Base-by-base conservation (phyloP, 2,797 vertebrate genomes). In the Alca torda region DNA sequence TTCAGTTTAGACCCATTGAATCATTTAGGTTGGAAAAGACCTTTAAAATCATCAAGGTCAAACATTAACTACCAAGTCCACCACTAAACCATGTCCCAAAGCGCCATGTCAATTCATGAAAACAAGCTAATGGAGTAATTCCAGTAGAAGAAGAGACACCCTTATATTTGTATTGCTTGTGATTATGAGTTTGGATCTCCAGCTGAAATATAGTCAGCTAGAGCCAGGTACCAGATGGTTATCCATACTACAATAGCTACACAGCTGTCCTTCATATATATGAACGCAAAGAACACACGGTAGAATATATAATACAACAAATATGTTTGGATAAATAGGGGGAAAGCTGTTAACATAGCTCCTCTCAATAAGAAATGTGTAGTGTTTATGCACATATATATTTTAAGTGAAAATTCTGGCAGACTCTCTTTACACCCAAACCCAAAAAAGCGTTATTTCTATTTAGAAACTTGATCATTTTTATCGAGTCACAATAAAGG, bases 101-200 rank as follows among this genome's bases (percentile, higher is more conserved):
- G 18, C 5, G 2, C 19, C 59, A 72, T 0, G 0, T 15, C 54
- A 56, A 10, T 41, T 94, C 67, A 83, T 45, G 69, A 70, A 90
- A 94, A 73, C 57, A 81, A 95, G 94, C 73, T 96, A 70, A 54
- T 54, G 75, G 83, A 93, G 67, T 83, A 83, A 97, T 97, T 97
- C 81, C 84, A 89, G 60, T 50, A 95, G 89, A 97, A 95, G 97
- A 97, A 96, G 89, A 98, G 70, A 97, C 70, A 97, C 39, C 67
- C 83, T 86, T 95, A 46, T 95, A 96, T 97, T 97, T 95, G 87
- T 92, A 95, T 96, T 93, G 84, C 87, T 96, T 96, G 86, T 94
- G 92, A 95, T 97, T 95, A 97, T 69, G 90, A 97, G 96, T 96
- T 95, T 95, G 90, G 97, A 97, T 95, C 60, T 95, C 90, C 24